phyloP scores from a whole-genome alignment of 2,113 vertebrate genomes.

The Odobenus rosmarus region DNA sequence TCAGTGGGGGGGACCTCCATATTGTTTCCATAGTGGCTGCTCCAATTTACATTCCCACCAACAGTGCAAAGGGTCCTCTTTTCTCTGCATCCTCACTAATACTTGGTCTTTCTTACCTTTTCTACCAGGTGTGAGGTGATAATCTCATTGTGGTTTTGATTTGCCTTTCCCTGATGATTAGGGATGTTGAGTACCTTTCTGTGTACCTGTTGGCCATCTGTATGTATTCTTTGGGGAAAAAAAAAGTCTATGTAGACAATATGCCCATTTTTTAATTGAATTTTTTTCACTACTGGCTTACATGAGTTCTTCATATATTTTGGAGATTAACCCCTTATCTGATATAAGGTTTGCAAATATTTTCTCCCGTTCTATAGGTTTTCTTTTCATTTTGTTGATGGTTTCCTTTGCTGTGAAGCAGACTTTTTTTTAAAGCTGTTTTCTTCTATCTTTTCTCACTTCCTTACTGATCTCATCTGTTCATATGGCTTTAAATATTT shows the following conservation, averaged over 20 bases:
- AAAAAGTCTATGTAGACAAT: not conserved
- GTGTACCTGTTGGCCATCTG: not conserved
- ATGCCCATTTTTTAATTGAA: not conserved
- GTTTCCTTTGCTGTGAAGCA: not conserved
- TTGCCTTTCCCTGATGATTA: not conserved
- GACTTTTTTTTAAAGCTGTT: not conserved
- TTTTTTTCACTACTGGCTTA: not conserved
- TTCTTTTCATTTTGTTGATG: not conserved
- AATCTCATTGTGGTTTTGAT: not conserved
- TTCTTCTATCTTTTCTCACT: not conserved
- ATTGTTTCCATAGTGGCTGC: not conserved
- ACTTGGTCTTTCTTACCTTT: not conserved
- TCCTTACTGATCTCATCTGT: not conserved
- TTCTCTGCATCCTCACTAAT: not conserved
- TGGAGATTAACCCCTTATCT: not conserved
- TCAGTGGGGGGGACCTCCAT: not conserved
- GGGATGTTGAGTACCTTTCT: not conserved
- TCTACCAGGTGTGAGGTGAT: not conserved
- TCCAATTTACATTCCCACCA: not conserved
- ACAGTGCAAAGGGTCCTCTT: not conserved
- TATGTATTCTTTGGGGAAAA: not conserved
- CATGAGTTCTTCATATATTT: not conserved
- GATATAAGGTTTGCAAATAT: not conserved
- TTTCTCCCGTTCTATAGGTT: not conserved
- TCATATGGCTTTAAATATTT: not conserved